Conservation (phyloP, 2,113 vertebrate genomes). For the Pangasianodon gigas region DNA sequence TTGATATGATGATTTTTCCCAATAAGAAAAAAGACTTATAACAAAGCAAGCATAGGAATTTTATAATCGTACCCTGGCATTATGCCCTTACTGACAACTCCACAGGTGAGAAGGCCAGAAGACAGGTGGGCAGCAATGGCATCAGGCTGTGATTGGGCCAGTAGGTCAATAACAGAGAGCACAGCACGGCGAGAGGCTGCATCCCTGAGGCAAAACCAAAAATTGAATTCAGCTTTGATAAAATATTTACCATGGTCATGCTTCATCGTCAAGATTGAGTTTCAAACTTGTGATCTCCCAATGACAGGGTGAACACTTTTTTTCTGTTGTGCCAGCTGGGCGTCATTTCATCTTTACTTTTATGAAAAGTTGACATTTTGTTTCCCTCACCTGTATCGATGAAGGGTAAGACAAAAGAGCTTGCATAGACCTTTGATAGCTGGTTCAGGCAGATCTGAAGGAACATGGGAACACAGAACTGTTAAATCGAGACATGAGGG, state of each 20-base stretch:
- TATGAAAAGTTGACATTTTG: not conserved
- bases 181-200: constrained; percentile 88
- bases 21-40: not conserved
- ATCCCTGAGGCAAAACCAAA: constrained; percentile 73
- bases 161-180: constrained; percentile 82
- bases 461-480: constrained; percentile 2
- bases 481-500: not conserved
- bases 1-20: not conserved
- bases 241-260: not conserved
- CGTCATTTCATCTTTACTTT: not conserved
- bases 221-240: not conserved
- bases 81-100: constrained; percentile 79
- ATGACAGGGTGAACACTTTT: not conserved
- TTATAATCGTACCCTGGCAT: constrained; percentile 80
- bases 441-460: constrained; percentile 80
- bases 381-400: constrained; percentile 88
- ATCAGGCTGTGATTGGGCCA: constrained; percentile 86
- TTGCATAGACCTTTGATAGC: constrained; percentile 94
- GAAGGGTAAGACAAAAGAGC: constrained; percentile 92
- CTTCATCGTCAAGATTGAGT: not conserved
- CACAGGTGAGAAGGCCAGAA: constrained; percentile 84
- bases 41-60: not conserved
- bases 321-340: not conserved
- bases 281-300: not conserved
- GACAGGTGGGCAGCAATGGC: constrained; percentile 84